Percentiles rank a stretch among this genome's conserved stretches.
These are phyloP conservation scores for Cardinalis cardinalis DNA, from an alignment of 2,113 vertebrate species.

Conservation along the genomic window DNA sequence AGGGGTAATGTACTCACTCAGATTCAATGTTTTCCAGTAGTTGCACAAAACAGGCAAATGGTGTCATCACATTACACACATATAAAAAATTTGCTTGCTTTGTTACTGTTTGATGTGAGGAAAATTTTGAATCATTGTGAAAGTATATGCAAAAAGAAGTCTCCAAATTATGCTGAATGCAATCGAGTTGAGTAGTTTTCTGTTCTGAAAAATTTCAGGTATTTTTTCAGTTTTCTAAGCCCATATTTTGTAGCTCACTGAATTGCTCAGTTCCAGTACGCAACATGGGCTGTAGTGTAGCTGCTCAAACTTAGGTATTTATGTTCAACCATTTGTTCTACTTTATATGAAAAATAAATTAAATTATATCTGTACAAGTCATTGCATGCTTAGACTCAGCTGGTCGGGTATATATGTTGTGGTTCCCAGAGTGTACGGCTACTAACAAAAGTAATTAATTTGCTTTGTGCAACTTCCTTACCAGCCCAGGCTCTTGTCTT, in stretches of 20 bases:
- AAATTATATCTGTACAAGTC: background rate
- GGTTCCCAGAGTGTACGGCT: background rate
- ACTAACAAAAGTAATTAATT: background rate
- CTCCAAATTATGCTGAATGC: background rate
- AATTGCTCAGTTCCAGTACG: background rate
- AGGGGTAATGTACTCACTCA: background rate
- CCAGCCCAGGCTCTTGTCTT: background rate
- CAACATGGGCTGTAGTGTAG: background rate
- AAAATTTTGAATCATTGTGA: background rate
- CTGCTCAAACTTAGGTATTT: background rate
- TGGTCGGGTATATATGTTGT: fast-evolving
- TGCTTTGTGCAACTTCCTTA: background rate
- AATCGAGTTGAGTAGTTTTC: background rate
- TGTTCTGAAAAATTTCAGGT: background rate
- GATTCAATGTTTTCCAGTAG: fast-evolving
- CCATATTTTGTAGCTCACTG: background rate
- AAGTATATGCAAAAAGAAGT: background rate
- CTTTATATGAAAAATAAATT: background rate
- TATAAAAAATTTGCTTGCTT: background rate
- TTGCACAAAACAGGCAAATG: background rate
- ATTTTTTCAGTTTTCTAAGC: background rate
- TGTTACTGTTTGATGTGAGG: background rate
- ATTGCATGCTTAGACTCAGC: background rate
- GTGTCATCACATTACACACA: background rate
- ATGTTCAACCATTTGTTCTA: background rate